Evolutionary conservation across 2,797 vertebrate species (phyloP), one percentile per base, ranked within the genome.

Genomic region (Tenualosa ilisha): DNA sequence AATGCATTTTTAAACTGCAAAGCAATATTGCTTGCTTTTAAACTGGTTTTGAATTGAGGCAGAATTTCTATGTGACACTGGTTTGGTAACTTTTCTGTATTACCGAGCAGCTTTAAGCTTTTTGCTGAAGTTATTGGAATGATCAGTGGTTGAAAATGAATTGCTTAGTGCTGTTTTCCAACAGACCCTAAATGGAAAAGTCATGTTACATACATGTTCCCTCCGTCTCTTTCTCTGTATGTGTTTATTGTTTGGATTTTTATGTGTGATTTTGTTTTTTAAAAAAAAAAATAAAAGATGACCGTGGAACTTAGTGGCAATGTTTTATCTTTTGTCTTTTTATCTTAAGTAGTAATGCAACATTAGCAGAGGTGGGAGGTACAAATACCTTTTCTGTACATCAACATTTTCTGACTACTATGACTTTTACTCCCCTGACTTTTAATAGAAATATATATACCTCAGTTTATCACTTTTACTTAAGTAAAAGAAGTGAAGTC

Each of bases 241-340:
- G 26, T 93, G 81, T 94, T 89, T 86, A 59, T 88, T 79, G 72
- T 79, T 88, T 79, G 87, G 84, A 87, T 90, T 91, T 90, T 31
- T 87, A 84, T 94, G 87, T 90, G 89, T 6, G 84, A 93, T 49
- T 49, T 49, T 1, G 1, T 49, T 49, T 49, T 75, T 94, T 94
- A 94, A 94, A 94, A 95, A 95, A 93, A 85, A 87, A 84, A 95
- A 93, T 86, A 88, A 85, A 83, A 87, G 87, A 89, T 90, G 85
- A 84, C 83, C 37, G 54, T 87, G 82, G 46, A 83, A 1, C 40
- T 1, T 65, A 72, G 37, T 72, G 13, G 26, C 12, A 37, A 3
- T 56, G 5, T 22, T 56, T 56, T 56, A 3, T 13, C 26, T 20
- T 79, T 43, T 20, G 15, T 13, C 37, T 2, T 37, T 6, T 31